Evolutionary conservation across 2,888 invertebrate genomes (phyloP).

Genomic region (Chaitophorus viminalis): DNA sequence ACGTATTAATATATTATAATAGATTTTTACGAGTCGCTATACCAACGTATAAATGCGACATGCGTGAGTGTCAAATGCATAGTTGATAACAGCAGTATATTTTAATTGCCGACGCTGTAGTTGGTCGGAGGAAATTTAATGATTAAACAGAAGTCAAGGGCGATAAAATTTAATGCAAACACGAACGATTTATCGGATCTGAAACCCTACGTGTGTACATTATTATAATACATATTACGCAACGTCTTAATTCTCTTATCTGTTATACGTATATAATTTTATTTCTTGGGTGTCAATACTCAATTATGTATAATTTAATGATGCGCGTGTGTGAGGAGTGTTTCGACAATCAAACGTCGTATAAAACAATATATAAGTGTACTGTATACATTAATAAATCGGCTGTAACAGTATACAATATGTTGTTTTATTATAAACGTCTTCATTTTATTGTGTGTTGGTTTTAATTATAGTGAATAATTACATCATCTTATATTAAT

Average conservation of each 20-base stretch:
- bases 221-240: neutral
- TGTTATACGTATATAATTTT: neutral
- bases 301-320: neutral
- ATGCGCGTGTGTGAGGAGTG: neutral
- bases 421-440: too few species aligned
- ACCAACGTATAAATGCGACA: too few species aligned
- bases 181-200: neutral
- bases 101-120: neutral
- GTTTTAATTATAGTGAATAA: neutral
- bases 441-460: too few species aligned
- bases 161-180: neutral
- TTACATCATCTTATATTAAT: neutral
- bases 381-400: too few species aligned
- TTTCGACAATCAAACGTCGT: neutral
- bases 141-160: constrained; percentile 43
- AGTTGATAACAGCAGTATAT: neutral
- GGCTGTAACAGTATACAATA: too few species aligned
- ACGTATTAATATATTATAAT: too few species aligned
- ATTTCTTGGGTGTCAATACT: neutral
- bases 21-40: constrained; percentile 1
- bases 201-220: neutral
- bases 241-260: too few species aligned
- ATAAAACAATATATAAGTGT: neutral
- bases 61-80: neutral
- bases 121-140: neutral